Base-by-base conservation (phyloP, 2,888 invertebrate genomes). In the Drosophila antonietae region DNA sequence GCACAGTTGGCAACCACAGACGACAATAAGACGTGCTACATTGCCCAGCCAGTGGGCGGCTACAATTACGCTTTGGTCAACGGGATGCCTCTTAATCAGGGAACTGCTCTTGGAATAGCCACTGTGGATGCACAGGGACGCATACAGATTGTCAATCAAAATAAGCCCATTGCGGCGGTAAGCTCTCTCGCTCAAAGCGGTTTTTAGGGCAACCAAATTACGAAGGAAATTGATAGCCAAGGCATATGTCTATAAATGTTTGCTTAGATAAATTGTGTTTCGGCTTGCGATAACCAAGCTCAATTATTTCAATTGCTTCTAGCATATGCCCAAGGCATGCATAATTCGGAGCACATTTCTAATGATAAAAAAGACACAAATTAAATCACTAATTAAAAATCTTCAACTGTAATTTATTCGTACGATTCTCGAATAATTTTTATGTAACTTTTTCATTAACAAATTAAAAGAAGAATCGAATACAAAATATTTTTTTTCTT, bases 31-130 rank as follows among this genome's bases (percentile, higher is more conserved):
- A 95, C 95, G 51, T 96, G 96, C 90, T 96, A 96, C 89, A 96
- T 96, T 81, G 95, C 96, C 31, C 96, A 96, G 87, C 96, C 96
- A 7, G 95, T 96, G 85, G 95, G 95, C 58, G 95, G 95, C 55
- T 93, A 93, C 62, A 97, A 97, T 91, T 97, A 97, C 93, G 96
- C 97, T 4, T 93, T 97, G 80, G 95, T 96, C 56, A 97, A 97
- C 93, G 97, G 97, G 92, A 97, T 97, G 96, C 96, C 96, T 86
- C 94, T 97, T 69, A 92, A 92, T 68, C 95, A 95, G 62, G 95
- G 95, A 89, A 94, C 95, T 14, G 92, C 93, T 9, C 91, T 93
- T 14, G 93, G 93, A 18, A 92, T 93, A 33, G 93, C 93, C 39
- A 93, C 93, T 8, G 89, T 93, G 35, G 93, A 93, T 78, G 91